phyloP scores from a whole-genome alignment of 2,888 invertebrate genomes.

The Hyles lineata region DNA sequence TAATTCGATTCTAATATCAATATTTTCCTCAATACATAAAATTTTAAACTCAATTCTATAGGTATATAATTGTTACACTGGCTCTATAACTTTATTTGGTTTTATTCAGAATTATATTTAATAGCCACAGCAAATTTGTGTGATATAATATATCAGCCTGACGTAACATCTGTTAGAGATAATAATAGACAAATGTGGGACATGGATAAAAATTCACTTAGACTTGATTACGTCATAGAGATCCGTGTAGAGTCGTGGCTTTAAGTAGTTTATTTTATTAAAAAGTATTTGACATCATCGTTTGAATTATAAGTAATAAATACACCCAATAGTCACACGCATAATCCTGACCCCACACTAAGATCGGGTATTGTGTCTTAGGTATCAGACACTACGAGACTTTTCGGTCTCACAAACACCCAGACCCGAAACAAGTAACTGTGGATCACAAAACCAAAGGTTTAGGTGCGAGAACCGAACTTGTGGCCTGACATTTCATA shows the following conservation, averaged over 20 bases:
- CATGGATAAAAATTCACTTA: slow-evolving; percentile 16
- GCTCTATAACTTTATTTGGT: neutral
- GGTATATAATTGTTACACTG: neutral
- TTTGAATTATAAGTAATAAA: too few relatives aligned
- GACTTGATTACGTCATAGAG: slow-evolving; percentile 13
- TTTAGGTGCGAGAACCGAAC: too few relatives aligned
- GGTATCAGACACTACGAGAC: too few relatives aligned
- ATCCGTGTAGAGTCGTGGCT: neutral
- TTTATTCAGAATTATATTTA: neutral
- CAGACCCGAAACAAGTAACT: too few relatives aligned
- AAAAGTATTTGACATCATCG: too few relatives aligned
- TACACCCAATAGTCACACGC: too few relatives aligned
- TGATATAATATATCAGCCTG: slow-evolving; percentile 10
- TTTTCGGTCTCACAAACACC: too few relatives aligned
- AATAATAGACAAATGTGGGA: slow-evolving; percentile 19
- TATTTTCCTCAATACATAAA: slow-evolving; percentile 2
- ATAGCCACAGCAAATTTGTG: neutral
- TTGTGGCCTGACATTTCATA: too few relatives aligned
- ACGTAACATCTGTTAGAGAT: slow-evolving; percentile 12
- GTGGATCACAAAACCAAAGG: too few relatives aligned
- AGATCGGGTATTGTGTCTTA: too few relatives aligned
- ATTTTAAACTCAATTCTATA: neutral
- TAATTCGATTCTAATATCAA: neutral
- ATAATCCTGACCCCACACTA: too few relatives aligned
- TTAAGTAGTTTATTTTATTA: too few relatives aligned